These are phyloP conservation scores for Synergus japonicus DNA, from an alignment of 2,888 invertebrate species.

Conservation along the genomic window DNA sequence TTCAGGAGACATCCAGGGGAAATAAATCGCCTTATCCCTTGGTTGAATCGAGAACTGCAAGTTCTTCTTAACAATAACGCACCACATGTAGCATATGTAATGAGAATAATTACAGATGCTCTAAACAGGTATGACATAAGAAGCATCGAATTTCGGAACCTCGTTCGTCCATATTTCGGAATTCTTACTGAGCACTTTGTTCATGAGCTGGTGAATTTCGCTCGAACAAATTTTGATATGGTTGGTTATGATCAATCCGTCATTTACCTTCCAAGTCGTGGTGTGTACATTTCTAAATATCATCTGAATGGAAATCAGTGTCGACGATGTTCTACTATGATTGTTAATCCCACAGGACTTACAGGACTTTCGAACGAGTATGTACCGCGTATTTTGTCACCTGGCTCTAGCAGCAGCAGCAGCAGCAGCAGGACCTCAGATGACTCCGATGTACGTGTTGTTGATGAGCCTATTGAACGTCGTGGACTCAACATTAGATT, in stretches of 20 bases:
- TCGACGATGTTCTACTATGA: not conserved
- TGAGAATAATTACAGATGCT: constrained; percentile 84
- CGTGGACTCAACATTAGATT: constrained; percentile 9
- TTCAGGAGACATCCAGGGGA: constrained; percentile 88
- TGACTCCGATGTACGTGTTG: constrained; percentile 39
- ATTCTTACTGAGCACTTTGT: constrained; percentile 90
- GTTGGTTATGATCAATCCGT: constrained; percentile 88
- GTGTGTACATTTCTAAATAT: constrained; percentile 52
- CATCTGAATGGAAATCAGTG: not conserved
- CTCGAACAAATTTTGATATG: constrained; percentile 92
- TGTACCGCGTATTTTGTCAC: constrained; percentile 36
- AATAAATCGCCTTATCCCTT: constrained; percentile 89
- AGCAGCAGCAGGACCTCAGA: constrained; percentile 32
- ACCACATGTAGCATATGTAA: constrained; percentile 83
- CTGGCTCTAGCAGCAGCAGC: constrained; percentile 28
- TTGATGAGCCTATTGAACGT: constrained; percentile 27
- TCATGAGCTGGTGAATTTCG: constrained; percentile 92
- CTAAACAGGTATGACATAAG: constrained; percentile 84
- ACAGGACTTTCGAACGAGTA: not conserved
- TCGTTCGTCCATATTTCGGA: constrained; percentile 84
- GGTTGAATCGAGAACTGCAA: constrained; percentile 92
- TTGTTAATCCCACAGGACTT: constrained; percentile 17
- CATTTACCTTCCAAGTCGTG: constrained; percentile 79
- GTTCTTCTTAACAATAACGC: constrained; percentile 84
- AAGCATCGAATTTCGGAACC: constrained; percentile 85